Evolutionary conservation across 2,797 vertebrate species (phyloP), one percentile per base, ranked within the genome.

Genomic region (Apogon talboti): DNA sequence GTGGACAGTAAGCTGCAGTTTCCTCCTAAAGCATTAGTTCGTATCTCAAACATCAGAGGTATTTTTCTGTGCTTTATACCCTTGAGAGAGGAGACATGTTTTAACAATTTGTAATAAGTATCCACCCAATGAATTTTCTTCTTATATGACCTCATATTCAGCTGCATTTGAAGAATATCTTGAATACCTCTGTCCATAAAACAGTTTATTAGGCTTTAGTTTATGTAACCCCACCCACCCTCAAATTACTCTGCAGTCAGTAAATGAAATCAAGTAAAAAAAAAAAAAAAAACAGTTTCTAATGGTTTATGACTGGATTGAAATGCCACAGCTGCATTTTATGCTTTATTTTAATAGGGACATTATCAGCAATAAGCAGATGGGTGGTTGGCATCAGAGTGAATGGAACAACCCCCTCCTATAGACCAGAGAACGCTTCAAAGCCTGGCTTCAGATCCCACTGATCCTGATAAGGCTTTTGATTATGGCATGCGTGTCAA

Each of bases 321-420:
- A 82, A 83, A 82, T 33, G 60, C 60, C 62, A 50, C 35, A 59
- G 57, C 58, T 62, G 41, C 46, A 59, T 77, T 76, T 68, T 46
- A 74, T 77, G 55, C 53, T 69, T 41, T 24, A 58, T 85, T 84
- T 74, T 57, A 85, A 75, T 37, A 9, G 19, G 10, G 66, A 58
- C 62, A 74, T 82, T 78, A 83, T 85, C 76, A 80, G 51, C 13
- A 43, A 75, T 77, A 71, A 78, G 56, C 74, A 81, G 68, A 87
- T 73, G 47, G 57, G 62, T 68, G 66, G 55, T 41, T 85, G 76
- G 76, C 66, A 76, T 74, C 35, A 35, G 43, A 57, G 24, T 18
- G 53, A 19, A 66, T 43, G 9, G 21, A 38, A 64, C 42, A 52
- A 3, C 56, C 11, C 49, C 53, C 46, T 54, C 44, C 60, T 35